These are phyloP conservation scores for Vireo altiloquus DNA, from an alignment of 2,113 vertebrate species.

Conservation along the genomic window DNA sequence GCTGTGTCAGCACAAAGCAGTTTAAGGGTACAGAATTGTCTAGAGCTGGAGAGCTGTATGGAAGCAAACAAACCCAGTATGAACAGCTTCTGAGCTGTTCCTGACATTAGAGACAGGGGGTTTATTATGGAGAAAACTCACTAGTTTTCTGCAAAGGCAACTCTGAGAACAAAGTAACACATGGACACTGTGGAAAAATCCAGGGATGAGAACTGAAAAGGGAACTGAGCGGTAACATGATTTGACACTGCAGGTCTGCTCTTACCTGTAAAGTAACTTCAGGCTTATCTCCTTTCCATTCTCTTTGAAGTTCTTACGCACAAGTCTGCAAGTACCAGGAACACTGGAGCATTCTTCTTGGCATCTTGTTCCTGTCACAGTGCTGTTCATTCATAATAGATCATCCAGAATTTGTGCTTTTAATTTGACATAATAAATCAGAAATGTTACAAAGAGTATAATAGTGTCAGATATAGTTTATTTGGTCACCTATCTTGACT, in stretches of 20 bases:
- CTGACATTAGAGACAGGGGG: not conserved
- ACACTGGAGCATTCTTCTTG: not conserved
- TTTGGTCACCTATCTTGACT: not conserved
- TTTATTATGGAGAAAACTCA: not conserved
- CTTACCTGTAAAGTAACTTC: rapidly evolving
- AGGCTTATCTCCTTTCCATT: not conserved
- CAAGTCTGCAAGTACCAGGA: not conserved
- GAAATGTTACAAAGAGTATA: not conserved
- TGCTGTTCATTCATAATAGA: not conserved
- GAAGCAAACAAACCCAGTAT: not conserved
- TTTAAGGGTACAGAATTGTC: not conserved
- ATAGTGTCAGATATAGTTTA: not conserved
- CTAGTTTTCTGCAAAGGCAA: not conserved
- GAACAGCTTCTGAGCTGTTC: not conserved
- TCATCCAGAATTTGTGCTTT: not conserved
- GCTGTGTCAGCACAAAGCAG: not conserved
- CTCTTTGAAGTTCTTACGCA: not conserved
- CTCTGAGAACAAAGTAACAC: not conserved
- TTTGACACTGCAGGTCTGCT: not conserved
- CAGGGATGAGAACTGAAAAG: not conserved
- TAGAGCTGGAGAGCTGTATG: not conserved
- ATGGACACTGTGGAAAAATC: not conserved
- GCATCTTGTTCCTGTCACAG: not conserved
- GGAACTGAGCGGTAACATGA: not conserved
- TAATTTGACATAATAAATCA: not conserved